Percentiles rank a stretch among this genome's conserved stretches.
Conservation (phyloP, 2,888 invertebrate species). For the Tigriopus californicus region DNA sequence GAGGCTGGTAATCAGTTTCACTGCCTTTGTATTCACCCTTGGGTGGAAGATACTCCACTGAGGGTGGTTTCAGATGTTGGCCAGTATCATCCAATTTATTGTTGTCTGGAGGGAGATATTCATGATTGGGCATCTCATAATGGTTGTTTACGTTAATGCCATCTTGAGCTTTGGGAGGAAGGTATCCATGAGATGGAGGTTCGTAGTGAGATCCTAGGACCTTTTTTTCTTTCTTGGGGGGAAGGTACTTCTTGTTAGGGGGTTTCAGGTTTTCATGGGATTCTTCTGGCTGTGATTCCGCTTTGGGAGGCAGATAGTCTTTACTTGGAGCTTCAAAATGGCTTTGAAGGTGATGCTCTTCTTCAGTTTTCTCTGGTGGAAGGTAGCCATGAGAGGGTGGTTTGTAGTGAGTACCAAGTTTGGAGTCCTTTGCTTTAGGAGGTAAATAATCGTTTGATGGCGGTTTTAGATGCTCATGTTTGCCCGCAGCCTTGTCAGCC, state of each 20-base stretch:
- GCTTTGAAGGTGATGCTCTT: not conserved
- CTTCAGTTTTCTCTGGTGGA: not conserved
- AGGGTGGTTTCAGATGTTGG: not conserved
- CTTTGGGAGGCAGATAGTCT: conserved; percentile 6
- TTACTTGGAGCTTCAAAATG: not conserved
- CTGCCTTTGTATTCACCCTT: no score
- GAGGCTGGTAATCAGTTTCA: no score
- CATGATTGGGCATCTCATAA: not conserved
- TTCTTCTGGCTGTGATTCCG: no score
- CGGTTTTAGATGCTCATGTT: not conserved
- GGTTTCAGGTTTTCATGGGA: not conserved
- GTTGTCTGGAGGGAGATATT: not conserved
- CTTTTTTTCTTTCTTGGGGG: not conserved
- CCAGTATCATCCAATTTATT: not conserved
- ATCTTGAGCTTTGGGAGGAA: not conserved
- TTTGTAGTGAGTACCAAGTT: not conserved
- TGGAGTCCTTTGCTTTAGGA: not conserved
- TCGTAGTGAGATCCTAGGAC: not conserved
- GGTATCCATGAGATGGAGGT: not conserved
- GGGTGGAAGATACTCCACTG: not conserved
- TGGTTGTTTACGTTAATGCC: no score
- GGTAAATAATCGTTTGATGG: conserved; percentile 7
- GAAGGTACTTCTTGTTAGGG: not conserved
- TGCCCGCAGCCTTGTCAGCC: not conserved
- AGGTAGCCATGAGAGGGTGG: not conserved